Base-by-base conservation (phyloP, 1,140 invertebrate genomes). In the Sesamia nonagrioides region DNA sequence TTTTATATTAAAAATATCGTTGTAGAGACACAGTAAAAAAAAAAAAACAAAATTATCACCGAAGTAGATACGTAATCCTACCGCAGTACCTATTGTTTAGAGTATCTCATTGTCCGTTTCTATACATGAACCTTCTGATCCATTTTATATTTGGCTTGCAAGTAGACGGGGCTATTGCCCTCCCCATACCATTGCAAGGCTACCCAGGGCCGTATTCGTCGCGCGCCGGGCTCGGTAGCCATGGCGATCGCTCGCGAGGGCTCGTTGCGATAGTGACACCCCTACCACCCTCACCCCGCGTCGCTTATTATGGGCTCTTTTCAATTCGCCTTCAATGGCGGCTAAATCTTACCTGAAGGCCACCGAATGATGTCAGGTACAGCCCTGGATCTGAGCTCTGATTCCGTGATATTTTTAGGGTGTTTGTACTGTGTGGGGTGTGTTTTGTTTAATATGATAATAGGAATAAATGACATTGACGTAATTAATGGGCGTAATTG, bases 171-270 rank as follows among this genome's bases (percentile, higher is more conserved):
- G 91, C 86, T 92, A 93, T 91, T 92, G 92, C 89, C 92, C 92
- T 94, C 91, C 92, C 91, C 92, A 93, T 88, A 87, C 92, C 91
- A 92, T 89, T 94, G 92, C 92, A 94, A 94, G 92, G 92, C 92
- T 89, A 89, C 91, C 89, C 91, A 93, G 92, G 91, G 90, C 90
- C 92, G 92, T 80, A 94, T 85, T 93, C 85, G 86, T 84, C 86
- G 81, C 45, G 45, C 45, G 11, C 79, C 76, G 82, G 77, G 79
- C 79, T 63, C 74, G 80, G 92, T 94, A 92, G 86, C 78, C 91
- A 94, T 94, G 92, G 87, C 85, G 83, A 94, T 92, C 69, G 90
- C 83, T 89, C 89, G 85, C 89, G 88, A 84, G 88, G 60, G 78
- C 75, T 33, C 89, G 91, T 94, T 88, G 91, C 92, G 91, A 92